Evolutionary conservation across 2,888 invertebrate species (phyloP), one percentile per base, ranked within the genome.

Genomic region (Odontocerum albicorne): DNA sequence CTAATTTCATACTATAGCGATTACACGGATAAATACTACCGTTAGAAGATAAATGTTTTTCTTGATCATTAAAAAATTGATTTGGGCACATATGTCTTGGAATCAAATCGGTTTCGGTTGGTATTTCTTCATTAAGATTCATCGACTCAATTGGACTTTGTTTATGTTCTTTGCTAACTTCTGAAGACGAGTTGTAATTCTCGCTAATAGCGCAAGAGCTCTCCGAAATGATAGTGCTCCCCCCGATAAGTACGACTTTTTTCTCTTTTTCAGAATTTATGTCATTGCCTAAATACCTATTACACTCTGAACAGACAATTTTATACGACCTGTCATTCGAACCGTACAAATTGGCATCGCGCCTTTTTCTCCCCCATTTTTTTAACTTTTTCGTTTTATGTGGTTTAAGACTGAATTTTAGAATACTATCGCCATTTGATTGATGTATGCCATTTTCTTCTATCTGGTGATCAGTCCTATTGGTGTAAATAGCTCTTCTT

Each of bases 81-180:
- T 61, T 61, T 4, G 61, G 61, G 27, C 61, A 61, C 27, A 42
- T 36, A 36, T 61, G 61, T 15, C 52, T 49, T 1, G 61, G 61
- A 12, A 61, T 53, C 53, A 61, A 32, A 31, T 61, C 61, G 8
- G 55, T 52, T 10, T 55, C 58, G 2, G 44, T 40, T 3, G 19
- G 20, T 16, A 15, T 15, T 7, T 20, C 31, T 10, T 21, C 39
- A 8, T 16, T 15, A 4, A 36, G n/a, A 27, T 27, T 27, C 1
- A 12, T 27, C 15, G 15, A 22, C 17, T 42, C 36, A 21, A 13
- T 40, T 3, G 19, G n/a, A 21, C 33, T 44, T 3, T 33, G 33
- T 15, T 42, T 42, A 12, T 43, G 20, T 10, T 33, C 43, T 10
- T 43, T 47, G 3, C 49, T 36, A 6, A 8, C 19, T 13, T 42